Evolutionary conservation across 2,113 vertebrate genomes (phyloP), one percentile per base, ranked within the genome.

Genomic region (Catharus fuscescens): DNA sequence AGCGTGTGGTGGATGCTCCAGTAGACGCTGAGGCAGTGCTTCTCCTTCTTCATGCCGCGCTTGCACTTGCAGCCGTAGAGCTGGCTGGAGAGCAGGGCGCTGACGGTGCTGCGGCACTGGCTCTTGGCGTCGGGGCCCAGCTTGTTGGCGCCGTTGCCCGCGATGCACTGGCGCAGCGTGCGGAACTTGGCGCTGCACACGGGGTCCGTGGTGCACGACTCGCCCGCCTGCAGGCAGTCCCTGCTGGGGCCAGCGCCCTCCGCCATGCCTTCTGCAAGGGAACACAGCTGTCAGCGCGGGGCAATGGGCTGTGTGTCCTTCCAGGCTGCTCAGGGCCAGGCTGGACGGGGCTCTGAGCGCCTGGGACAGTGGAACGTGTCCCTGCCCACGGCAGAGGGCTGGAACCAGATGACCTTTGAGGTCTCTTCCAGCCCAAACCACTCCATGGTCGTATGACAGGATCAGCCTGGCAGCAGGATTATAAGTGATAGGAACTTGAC

Each of bases 1-100:
- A 99, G 88, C 0, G 99, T 99, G 97, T 99, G 98, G 96, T 99
- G 99, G 86, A 99, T 98, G 90, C 98, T 99, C 99, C 99, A 99
- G 97, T 99, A 99, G 97, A 99, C 99, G 1, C 99, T 99, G 36
- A 99, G 89, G 90, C 99, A 99, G 97, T 99, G 99, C 95, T 99
- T 99, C 96, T 99, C 99, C 91, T 98, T 99, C 86, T 99, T 99
- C 99, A 99, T 99, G 79, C 99, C 99, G 12, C 99, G 86, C 86
- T 99, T 99, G 95, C 99, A 99, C 78, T 98, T 98, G 98, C 99
- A 99, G 95, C 98, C 98, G 2, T 98, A 98, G 26, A 99, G 98
- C 13, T 99, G 98, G 45, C 98, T 99, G 97, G 99, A 98, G 73
- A 99, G 98, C 54, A 99, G 98, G 3, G 99, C 99, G 0, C 95